phyloP scores from a whole-genome alignment of 2,888 invertebrate genomes.

The Heteropelma amictum region DNA sequence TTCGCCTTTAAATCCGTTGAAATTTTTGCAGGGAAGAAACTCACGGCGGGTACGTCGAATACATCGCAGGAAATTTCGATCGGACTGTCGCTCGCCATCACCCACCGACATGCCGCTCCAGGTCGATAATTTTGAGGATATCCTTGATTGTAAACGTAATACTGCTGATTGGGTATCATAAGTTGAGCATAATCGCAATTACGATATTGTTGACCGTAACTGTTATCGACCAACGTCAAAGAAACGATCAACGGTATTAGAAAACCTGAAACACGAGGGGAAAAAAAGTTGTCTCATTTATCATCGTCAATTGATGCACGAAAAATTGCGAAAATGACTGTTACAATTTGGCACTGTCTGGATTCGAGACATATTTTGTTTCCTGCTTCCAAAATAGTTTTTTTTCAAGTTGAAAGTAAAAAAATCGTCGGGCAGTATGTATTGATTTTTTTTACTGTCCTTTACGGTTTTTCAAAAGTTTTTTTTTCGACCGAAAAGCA shows the following conservation, averaged over 20 bases:
- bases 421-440: too few relatives aligned
- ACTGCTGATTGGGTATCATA: constrained; percentile 73
- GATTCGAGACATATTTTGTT: too few relatives aligned
- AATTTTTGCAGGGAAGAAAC: constrained; percentile 40
- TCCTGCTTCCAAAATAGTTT: too few relatives aligned
- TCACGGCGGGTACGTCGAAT: constrained; percentile 79
- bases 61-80: constrained; percentile 77
- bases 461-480: neutral
- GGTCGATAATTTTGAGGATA: constrained; percentile 78
- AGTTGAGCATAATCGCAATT: constrained; percentile 78
- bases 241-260: constrained; percentile 63
- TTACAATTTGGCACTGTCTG: neutral
- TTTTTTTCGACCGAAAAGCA: too few relatives aligned
- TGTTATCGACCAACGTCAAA: constrained; percentile 70
- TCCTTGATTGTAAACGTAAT: constrained; percentile 78
- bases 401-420: too few relatives aligned
- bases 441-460: too few relatives aligned
- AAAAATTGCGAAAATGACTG: too few relatives aligned
- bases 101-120: constrained; percentile 80
- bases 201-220: constrained; percentile 68
- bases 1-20: neutral
- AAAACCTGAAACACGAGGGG: constrained; percentile 60
- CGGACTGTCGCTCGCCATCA: constrained; percentile 76
- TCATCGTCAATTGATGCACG: too few relatives aligned
- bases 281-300: neutral